Percentiles rank a stretch among this genome's conserved stretches.
Evolutionary conservation across 2,113 vertebrate species (phyloP).

Genomic region (Plecturocebus donacophilus): DNA sequence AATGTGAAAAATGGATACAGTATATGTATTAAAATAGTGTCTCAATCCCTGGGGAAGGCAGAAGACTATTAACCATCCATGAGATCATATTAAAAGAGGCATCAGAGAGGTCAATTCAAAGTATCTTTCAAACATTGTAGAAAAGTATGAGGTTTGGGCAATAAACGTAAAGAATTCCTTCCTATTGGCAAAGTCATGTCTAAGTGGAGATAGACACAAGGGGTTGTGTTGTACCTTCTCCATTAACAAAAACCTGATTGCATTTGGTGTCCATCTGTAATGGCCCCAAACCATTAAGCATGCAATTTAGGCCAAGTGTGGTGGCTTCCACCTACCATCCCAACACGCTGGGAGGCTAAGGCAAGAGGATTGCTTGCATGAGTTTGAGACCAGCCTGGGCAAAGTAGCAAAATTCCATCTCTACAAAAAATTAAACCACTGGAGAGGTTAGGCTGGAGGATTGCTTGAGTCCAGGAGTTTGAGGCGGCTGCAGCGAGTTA

Average conservation of each 20-base stretch:
- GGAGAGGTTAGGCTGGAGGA: too few species aligned
- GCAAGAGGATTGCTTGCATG: too few species aligned
- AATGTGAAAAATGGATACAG: not conserved
- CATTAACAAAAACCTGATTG: not conserved
- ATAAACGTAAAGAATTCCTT: not conserved
- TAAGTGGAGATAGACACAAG: not conserved
- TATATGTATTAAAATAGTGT: not conserved
- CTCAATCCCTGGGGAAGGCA: not conserved
- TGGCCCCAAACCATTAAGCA: not conserved
- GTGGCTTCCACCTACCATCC: too few species aligned
- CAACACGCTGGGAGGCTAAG: too few species aligned
- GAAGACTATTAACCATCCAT: not conserved
- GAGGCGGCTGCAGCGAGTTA: too few species aligned
- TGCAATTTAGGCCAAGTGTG: too few species aligned
- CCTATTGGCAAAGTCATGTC: conserved; percentile 1
- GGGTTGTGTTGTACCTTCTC: not conserved
- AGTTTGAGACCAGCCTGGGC: too few species aligned
- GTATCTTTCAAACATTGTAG: not conserved
- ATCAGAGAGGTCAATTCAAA: not conserved
- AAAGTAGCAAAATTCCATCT: too few species aligned
- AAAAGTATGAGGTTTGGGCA: not conserved
- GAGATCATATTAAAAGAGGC: not conserved
- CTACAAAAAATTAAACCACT: too few species aligned
- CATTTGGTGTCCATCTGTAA: not conserved
- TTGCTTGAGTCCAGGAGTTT: too few species aligned